A percentile compares a stretch with the other conserved stretches of the same genome.
Conservation (phyloP, 2,113 vertebrate species). For the Gobius niger region DNA sequence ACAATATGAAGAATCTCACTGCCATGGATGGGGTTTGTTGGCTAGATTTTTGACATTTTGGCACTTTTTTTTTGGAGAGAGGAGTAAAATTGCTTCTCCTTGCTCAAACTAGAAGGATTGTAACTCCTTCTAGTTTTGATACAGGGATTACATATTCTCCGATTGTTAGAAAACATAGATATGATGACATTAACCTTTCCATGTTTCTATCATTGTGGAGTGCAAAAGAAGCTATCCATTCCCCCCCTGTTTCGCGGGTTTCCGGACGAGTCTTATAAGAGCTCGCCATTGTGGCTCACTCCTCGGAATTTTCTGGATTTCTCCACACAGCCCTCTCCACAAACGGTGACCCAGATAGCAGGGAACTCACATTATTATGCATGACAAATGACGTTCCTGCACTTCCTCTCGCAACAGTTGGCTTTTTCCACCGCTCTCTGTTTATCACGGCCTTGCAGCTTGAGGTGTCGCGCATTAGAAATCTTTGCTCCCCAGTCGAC, state of each 20-base stretch:
- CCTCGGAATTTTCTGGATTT: slow-evolving; percentile 31
- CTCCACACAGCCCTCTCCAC: slow-evolving; percentile 7
- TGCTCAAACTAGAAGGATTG: no score
- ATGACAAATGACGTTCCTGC: slow-evolving; percentile 52
- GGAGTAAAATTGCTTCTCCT: no score
- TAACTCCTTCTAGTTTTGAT: no score
- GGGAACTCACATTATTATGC: slow-evolving; percentile 51
- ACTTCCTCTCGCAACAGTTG: slow-evolving; percentile 39
- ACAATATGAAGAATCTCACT: no score
- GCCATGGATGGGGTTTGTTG: no score
- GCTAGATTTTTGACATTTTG: no score
- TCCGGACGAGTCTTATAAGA: neutral
- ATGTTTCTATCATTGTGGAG: neutral
- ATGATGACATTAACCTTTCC: neutral
- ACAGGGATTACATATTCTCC: neutral
- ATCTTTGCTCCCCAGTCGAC: slow-evolving; percentile 53
- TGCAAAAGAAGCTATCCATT: neutral
- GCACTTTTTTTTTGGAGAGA: no score
- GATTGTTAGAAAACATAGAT: neutral
- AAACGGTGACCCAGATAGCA: slow-evolving; percentile 42
- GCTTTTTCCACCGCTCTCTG: slow-evolving; percentile 39
- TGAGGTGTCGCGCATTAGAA: slow-evolving; percentile 57
- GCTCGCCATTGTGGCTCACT: slow-evolving; percentile 2
- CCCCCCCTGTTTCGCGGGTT: neutral
- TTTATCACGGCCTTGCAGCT: slow-evolving; percentile 66